Conservation (phyloP, 2,888 invertebrate species). For the Trichogramma dendrolimi region DNA sequence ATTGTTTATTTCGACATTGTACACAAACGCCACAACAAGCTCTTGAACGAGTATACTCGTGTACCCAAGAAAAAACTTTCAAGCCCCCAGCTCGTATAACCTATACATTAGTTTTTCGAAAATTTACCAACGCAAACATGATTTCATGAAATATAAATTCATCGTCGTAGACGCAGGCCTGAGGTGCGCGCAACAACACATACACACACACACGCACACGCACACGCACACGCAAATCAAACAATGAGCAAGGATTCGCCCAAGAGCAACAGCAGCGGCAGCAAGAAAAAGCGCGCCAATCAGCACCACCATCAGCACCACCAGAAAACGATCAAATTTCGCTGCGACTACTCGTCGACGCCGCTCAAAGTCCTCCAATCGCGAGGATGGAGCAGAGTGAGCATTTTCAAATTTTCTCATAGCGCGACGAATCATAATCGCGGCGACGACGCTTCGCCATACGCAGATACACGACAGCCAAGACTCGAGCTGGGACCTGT, state of each 20-base stretch:
- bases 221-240: not conserved
- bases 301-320: constrained; percentile 7
- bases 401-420: not conserved
- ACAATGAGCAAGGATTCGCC: constrained; percentile 18
- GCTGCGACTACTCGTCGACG: constrained; percentile 42
- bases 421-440: not conserved
- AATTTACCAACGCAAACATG: too few relatives aligned
- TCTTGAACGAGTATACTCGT: too few relatives aligned
- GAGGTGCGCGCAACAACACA: not conserved
- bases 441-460: not conserved
- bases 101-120: too few relatives aligned
- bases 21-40: too few relatives aligned
- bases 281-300: constrained; percentile 11
- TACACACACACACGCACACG: constrained; percentile 1
- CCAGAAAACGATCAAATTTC: constrained; percentile 37
- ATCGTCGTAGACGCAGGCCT: too few relatives aligned
- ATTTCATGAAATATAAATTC: too few relatives aligned
- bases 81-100: too few relatives aligned
- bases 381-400: constrained; percentile 44
- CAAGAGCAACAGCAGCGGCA: constrained; percentile 6
- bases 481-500: constrained; percentile 56
- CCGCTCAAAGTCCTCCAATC: constrained; percentile 41
- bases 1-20: too few relatives aligned
- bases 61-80: too few relatives aligned
- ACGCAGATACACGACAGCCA: constrained; percentile 39